Percentiles rank a stretch among this genome's conserved stretches.
Conservation (phyloP, 2,888 invertebrate species). For the Bruchidius siliquastri region DNA sequence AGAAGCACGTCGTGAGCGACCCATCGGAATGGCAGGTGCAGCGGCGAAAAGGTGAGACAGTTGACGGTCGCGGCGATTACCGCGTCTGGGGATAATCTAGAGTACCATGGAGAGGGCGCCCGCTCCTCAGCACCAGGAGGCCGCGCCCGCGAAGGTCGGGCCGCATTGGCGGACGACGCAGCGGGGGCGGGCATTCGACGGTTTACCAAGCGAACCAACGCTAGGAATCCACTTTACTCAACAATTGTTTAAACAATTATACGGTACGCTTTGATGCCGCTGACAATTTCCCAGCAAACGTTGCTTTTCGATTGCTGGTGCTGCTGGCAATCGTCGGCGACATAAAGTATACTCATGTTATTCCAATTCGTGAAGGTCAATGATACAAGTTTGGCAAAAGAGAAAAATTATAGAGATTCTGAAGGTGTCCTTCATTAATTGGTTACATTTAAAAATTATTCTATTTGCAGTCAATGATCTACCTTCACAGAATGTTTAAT, state of each 20-base stretch:
- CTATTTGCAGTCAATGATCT: too few relatives aligned
- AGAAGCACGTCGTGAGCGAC: slow-evolving; percentile 11
- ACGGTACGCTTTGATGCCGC: background rate
- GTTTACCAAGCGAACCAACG: background rate
- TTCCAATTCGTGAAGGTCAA: too few relatives aligned
- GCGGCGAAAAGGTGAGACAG: slow-evolving; percentile 10
- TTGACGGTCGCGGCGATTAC: background rate
- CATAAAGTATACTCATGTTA: too few relatives aligned
- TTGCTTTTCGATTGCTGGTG: too few relatives aligned
- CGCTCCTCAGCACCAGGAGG: background rate
- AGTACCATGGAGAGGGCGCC: background rate
- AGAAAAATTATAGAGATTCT: too few relatives aligned
- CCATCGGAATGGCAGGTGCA: slow-evolving; percentile 19
- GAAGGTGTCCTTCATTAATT: too few relatives aligned
- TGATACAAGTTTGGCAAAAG: too few relatives aligned
- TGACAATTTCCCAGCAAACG: too few relatives aligned
- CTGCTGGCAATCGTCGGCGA: too few relatives aligned
- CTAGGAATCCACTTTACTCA: background rate
- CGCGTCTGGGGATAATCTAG: background rate
- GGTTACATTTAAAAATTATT: too few relatives aligned
- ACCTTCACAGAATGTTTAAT: too few relatives aligned
- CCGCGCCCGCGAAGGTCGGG: background rate
- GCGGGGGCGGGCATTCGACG: background rate
- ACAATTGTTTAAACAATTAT: background rate
- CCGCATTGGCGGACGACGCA: background rate